phyloP scores from a whole-genome alignment of 2,113 vertebrate genomes.

The Piliocolobus tephrosceles region DNA sequence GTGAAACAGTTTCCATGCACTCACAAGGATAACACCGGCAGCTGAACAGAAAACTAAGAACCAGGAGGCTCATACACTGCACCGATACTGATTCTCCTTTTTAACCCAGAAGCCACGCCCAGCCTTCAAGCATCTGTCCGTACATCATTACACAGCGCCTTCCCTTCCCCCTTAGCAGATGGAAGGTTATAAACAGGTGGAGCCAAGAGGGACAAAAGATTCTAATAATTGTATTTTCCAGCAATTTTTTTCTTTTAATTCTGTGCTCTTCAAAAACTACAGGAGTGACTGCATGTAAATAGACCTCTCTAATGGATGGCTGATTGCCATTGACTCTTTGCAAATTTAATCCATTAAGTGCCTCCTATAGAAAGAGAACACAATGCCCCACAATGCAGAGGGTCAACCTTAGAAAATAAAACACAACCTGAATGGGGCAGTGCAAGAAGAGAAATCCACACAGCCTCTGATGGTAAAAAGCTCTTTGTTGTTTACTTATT shows the following conservation, averaged over 20 bases:
- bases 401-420: constrained; percentile 4
- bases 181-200: not conserved
- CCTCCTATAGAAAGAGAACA: constrained; percentile 40
- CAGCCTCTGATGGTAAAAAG: not conserved
- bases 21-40: not conserved
- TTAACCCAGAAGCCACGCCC: constrained; percentile 29
- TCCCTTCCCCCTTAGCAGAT: constrained; percentile 14
- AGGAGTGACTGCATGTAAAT: not conserved
- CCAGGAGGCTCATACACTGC: not conserved
- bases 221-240: constrained; percentile 16
- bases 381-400: not conserved
- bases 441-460: not conserved
- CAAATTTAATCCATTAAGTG: constrained; percentile 41
- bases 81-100: not conserved
- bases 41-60: not conserved
- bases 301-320: not conserved
- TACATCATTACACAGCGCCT: not conserved
- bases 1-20: not conserved
- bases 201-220: not conserved
- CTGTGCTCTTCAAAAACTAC: constrained; percentile 9
- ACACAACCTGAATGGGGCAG: not conserved
- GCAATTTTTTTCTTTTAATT: not conserved
- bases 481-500: not conserved
- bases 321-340: constrained; percentile 15
- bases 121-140: not conserved